Conservation (phyloP, 2,113 vertebrate genomes). For the Theristicus caerulescens region DNA sequence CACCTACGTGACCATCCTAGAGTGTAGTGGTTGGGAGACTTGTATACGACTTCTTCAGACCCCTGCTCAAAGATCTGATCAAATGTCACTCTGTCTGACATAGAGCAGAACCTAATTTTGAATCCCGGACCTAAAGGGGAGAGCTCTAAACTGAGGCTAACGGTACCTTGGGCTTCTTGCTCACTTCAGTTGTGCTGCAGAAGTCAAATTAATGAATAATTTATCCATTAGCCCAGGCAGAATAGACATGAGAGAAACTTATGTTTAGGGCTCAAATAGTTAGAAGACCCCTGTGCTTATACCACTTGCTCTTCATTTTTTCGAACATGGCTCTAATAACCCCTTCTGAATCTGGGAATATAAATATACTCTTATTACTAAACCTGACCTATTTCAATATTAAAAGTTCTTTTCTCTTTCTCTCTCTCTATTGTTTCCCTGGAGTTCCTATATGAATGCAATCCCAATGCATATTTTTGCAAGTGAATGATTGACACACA, state of each 20-base stretch:
- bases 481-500: background rate
- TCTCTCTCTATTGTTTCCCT: background rate
- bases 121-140: background rate
- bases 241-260: background rate
- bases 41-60: background rate
- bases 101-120: background rate
- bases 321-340: background rate
- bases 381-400: background rate
- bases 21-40: background rate
- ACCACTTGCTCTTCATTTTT: background rate
- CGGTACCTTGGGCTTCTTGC: background rate
- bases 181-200: background rate
- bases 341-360: background rate
- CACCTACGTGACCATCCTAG: background rate
- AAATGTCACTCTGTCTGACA: background rate
- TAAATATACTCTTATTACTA: background rate
- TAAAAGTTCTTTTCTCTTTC: background rate
- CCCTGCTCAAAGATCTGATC: background rate
- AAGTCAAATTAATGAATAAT: background rate
- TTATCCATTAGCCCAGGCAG: background rate
- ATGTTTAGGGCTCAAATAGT: background rate
- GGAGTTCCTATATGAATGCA: background rate
- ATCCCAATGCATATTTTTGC: background rate
- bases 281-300: background rate
- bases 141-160: background rate